Evolutionary conservation across 2,113 vertebrate species (phyloP), one percentile per base, ranked within the genome.

Genomic region (Pimephales promelas): DNA sequence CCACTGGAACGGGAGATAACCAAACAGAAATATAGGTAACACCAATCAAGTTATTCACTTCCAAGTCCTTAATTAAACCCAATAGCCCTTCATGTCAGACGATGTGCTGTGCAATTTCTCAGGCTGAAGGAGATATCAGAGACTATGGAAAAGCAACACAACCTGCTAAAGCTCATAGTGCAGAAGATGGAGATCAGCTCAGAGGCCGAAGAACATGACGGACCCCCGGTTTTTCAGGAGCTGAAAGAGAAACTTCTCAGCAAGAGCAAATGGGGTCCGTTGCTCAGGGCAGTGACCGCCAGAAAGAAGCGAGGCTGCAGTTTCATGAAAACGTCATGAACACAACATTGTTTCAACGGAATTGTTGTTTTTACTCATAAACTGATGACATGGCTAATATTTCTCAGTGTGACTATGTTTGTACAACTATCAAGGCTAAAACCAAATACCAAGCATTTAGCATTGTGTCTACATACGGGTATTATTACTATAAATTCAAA

Each of bases 151-250:
- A 96, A 95, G 82, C 96, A 97, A 75, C 94, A 96, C 45, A 92
- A 94, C 57, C 95, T 97, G 16, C 92, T 97, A 84, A 96, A 96
- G 88, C 68, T 96, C 54, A 93, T 97, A 52, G 93, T 96, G 88
- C 95, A 96, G 84, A 97, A 96, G 90, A 95, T 97, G 95, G 96
- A 96, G 84, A 96, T 97, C 82, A 90, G 94, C 72, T 95, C 94
- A 9, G 96, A 96, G 85, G 92, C 93, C 18, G 96, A 96, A 57
- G 95, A 97, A 78, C 93, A 94, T 83, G 96, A 97, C 47, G 92
- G 90, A 64, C 93, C 93, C 10, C 92, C 93, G 45, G 89, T 92
- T 66, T 94, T 93, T 85, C 93, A 94, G 54, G 92, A 95, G 79
- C 91, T 68, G n/a, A 90, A 82, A 28, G 94, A 94, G 83, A 94